These are phyloP conservation scores for Tuta absoluta DNA, from an alignment of 2,888 invertebrate species.

Conservation along the genomic window DNA sequence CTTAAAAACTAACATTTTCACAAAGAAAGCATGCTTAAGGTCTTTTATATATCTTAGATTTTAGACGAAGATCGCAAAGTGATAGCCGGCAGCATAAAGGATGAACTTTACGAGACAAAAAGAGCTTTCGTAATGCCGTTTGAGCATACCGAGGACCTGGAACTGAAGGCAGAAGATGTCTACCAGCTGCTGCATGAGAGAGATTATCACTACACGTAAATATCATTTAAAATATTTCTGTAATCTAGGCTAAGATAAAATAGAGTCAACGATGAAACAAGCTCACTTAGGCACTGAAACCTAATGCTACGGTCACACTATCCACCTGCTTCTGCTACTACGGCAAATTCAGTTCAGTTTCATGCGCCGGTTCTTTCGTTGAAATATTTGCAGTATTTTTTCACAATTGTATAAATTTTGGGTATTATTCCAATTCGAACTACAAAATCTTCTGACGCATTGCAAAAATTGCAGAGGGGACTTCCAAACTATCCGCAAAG, in stretches of 20 bases:
- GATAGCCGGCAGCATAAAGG: neutral
- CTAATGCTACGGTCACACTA: no score
- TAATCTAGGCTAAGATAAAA: neutral
- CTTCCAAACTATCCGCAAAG: slow-evolving; percentile 50
- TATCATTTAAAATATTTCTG: slow-evolving; percentile 20
- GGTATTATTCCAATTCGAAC: no score
- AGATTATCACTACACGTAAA: slow-evolving; percentile 50
- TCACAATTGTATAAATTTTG: no score
- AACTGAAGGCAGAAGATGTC: slow-evolving; percentile 45
- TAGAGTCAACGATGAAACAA: neutral
- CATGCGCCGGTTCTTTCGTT: no score
- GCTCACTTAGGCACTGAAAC: no score
- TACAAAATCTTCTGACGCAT: neutral
- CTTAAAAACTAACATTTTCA: no score
- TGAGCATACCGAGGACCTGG: slow-evolving; percentile 31
- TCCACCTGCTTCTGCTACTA: no score
- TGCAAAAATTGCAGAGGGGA: slow-evolving; percentile 45
- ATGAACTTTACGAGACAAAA: neutral
- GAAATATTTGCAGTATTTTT: no score
- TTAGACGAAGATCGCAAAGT: slow-evolving; percentile 36
- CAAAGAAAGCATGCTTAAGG: no score
- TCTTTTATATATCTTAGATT: slow-evolving; percentile 40
- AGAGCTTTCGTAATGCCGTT: neutral
- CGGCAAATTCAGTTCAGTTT: no score
- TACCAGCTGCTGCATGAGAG: slow-evolving; percentile 48